phyloP scores from a whole-genome alignment of 2,113 vertebrate genomes.

The Gambusia holbrooki region DNA sequence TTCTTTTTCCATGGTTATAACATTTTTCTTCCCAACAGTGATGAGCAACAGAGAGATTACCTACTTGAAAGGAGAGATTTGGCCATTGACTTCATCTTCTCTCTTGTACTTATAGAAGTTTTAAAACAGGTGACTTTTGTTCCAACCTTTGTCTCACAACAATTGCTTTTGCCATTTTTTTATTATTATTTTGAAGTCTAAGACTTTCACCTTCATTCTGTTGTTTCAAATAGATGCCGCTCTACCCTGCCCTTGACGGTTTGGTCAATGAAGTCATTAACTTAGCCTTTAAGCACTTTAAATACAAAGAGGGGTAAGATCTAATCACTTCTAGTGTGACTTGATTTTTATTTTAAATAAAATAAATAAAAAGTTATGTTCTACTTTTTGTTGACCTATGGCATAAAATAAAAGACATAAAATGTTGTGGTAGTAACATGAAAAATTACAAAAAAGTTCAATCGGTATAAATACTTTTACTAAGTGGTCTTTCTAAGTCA shows the following conservation, averaged over 20 bases:
- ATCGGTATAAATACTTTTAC: neutral
- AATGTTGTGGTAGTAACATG: too few relatives aligned
- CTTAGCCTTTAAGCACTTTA: constrained; percentile 98
- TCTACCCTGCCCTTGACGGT: constrained; percentile 93
- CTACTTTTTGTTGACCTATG: too few relatives aligned
- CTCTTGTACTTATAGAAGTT: constrained; percentile 96
- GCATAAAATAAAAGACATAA: too few relatives aligned
- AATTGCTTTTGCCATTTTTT: neutral
- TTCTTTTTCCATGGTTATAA: neutral
- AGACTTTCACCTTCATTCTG: constrained; percentile 1
- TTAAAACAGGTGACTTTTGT: constrained; percentile 90
- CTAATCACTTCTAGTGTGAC: neutral
- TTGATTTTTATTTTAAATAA: too few relatives aligned
- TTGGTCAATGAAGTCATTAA: constrained; percentile 96
- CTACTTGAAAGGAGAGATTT: constrained; percentile 97
- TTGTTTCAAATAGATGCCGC: constrained; percentile 85
- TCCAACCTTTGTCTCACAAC: neutral
- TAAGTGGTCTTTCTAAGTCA: neutral
- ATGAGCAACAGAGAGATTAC: constrained; percentile 96
- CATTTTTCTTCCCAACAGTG: constrained; percentile 76
- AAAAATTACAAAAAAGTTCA: too few relatives aligned
- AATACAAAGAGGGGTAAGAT: constrained; percentile 97
- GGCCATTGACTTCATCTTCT: constrained; percentile 98
- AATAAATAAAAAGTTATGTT: too few relatives aligned
- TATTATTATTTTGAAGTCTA: neutral